phyloP scores from a whole-genome alignment of 2,888 invertebrate genomes.

The Flexamia atlantica region DNA sequence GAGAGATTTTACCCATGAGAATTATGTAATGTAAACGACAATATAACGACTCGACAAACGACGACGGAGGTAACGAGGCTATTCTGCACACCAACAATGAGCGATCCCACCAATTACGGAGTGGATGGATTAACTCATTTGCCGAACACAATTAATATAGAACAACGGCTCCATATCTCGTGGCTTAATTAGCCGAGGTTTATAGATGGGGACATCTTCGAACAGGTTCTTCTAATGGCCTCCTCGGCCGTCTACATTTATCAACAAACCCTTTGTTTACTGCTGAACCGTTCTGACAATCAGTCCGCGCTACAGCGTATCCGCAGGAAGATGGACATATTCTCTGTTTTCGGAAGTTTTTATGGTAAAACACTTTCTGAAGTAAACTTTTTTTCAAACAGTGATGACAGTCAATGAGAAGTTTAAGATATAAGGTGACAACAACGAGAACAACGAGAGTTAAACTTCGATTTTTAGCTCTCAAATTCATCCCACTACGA shows the following conservation, averaged over 20 bases:
- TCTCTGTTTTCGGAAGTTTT: not conserved
- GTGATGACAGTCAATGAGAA: not conserved
- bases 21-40: too few species aligned
- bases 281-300: conserved; percentile 1
- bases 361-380: not conserved
- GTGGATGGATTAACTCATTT: conserved; percentile 60
- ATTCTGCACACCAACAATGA: not conserved
- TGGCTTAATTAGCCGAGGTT: conserved; percentile 47
- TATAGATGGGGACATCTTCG: conserved; percentile 61
- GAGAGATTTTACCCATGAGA: too few species aligned
- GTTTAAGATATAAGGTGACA: too few species aligned
- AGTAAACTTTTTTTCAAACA: conserved; percentile 1
- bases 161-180: conserved; percentile 58
- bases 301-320: conserved; percentile 12
- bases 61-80: not conserved
- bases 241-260: conserved; percentile 46
- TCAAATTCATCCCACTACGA: not conserved
- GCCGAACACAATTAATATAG: conserved; percentile 54
- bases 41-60: not conserved
- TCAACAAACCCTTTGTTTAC: conserved; percentile 59
- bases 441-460: not conserved
- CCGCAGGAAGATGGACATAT: not conserved
- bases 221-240: conserved; percentile 56
- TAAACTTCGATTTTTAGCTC: not conserved
- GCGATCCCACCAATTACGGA: not conserved